A percentile compares a stretch with the other conserved stretches of the same genome.
Conservation (phyloP, 64 coral and sea anemone genomes). For the Anthopleura sola region DNA sequence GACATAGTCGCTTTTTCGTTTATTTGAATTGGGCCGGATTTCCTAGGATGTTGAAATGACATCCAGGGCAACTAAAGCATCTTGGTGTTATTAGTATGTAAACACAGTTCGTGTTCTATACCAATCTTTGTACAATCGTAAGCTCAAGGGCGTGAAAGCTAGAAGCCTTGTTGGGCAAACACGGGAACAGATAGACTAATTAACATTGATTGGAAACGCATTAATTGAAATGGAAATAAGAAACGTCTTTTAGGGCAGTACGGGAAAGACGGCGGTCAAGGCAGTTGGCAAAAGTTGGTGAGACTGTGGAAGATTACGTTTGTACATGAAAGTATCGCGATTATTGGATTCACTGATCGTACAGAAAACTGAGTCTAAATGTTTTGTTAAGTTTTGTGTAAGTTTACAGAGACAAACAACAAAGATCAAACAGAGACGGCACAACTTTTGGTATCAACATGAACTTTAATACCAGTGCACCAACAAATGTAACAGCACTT, state of each 20-base stretch:
- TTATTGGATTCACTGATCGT: too few species aligned
- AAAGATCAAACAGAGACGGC: neutral
- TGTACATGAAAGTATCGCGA: too few species aligned
- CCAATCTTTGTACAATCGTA: neutral
- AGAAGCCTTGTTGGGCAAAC: neutral
- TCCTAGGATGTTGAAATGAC: neutral
- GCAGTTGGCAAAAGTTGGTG: neutral
- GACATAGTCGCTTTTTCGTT: neutral
- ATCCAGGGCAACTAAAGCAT: neutral
- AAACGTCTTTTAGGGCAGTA: neutral
- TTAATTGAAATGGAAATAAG: neutral
- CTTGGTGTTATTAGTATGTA: constrained; percentile 6
- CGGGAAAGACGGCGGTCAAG: neutral
- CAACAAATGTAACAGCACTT: neutral
- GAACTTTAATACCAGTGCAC: neutral
- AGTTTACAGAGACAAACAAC: neutral
- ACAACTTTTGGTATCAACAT: neutral
- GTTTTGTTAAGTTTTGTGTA: neutral
- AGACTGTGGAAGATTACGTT: neutral
- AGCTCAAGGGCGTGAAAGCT: neutral
- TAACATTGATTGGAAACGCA: neutral
- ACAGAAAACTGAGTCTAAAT: too few species aligned
- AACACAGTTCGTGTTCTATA: neutral
- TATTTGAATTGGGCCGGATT: neutral
- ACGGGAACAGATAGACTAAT: neutral